Evolutionary conservation across 2,888 invertebrate genomes (phyloP).

Genomic region (Maniola hyperantus): DNA sequence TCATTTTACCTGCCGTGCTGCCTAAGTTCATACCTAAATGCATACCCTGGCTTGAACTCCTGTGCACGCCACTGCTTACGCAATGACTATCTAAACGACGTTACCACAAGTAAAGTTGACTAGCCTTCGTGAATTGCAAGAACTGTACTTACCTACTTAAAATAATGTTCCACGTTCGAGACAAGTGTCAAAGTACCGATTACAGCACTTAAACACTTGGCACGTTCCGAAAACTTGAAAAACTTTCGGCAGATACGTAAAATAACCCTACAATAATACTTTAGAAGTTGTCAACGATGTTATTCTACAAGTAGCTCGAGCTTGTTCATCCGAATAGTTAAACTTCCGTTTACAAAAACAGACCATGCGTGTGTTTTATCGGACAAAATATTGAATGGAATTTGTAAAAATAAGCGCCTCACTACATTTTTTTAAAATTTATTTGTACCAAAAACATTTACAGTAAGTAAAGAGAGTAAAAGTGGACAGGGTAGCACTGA

Average conservation of each 20-base stretch:
- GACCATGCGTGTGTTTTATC: background rate
- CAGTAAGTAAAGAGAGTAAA: too few species aligned
- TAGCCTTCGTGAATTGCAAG: too few species aligned
- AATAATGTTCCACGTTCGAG: conserved; percentile 4
- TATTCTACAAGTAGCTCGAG: conserved; percentile 1
- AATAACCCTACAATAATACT: conserved; percentile 21
- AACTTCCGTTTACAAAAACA: conserved; percentile 8
- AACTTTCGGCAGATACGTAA: conserved; percentile 21
- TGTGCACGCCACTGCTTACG: too few species aligned
- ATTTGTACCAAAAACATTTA: too few species aligned
- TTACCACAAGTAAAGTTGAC: too few species aligned
- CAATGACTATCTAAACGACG: too few species aligned
- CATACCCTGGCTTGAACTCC: too few species aligned
- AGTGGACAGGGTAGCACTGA: too few species aligned
- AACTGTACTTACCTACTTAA: too few species aligned
- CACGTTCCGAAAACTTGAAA: conserved; percentile 15
- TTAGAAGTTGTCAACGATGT: conserved; percentile 18
- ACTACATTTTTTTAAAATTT: background rate
- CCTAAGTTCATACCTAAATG: too few species aligned
- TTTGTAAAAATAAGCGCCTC: background rate
- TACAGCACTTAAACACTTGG: conserved; percentile 23
- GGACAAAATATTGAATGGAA: conserved; percentile 6
- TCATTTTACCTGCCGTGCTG: too few species aligned
- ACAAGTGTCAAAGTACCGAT: conserved; percentile 17
- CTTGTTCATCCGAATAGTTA: conserved; percentile 5